phyloP scores from a whole-genome alignment of 2,113 vertebrate genomes.

The Eonycteris spelaea region DNA sequence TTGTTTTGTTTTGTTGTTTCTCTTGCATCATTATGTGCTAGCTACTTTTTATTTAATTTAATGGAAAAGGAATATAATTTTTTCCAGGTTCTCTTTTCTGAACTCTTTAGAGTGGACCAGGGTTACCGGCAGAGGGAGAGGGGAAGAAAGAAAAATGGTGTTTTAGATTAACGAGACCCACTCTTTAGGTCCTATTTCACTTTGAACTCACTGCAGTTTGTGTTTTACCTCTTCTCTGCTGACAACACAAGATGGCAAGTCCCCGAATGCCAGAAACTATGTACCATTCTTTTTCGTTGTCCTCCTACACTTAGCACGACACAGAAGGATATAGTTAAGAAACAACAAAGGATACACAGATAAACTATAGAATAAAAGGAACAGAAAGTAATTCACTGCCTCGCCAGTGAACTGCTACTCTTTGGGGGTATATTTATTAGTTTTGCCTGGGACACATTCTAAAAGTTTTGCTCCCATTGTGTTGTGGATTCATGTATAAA shows the following conservation, averaged over 20 bases:
- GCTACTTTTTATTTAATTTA: background rate
- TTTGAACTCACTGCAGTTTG: background rate
- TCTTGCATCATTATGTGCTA: background rate
- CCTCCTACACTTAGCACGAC: background rate
- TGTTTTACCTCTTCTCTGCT: background rate
- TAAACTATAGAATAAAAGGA: background rate
- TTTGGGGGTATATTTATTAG: background rate
- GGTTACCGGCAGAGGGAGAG: background rate
- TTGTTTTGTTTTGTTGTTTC: background rate
- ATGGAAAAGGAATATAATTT: background rate
- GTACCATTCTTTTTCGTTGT: background rate
- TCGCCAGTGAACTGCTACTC: background rate
- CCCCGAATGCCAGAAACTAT: background rate
- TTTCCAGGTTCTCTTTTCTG: background rate
- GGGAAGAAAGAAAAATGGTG: background rate
- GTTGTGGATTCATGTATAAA: background rate
- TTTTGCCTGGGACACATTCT: background rate
- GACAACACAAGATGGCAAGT: background rate
- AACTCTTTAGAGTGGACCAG: background rate
- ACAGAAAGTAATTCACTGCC: background rate
- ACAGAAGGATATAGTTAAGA: background rate
- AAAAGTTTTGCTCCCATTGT: background rate
- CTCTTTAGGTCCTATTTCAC: background rate
- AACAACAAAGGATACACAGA: background rate
- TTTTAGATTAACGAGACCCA: background rate